phyloP scores from a whole-genome alignment of 2,113 vertebrate genomes.

The Trichechus manatus region DNA sequence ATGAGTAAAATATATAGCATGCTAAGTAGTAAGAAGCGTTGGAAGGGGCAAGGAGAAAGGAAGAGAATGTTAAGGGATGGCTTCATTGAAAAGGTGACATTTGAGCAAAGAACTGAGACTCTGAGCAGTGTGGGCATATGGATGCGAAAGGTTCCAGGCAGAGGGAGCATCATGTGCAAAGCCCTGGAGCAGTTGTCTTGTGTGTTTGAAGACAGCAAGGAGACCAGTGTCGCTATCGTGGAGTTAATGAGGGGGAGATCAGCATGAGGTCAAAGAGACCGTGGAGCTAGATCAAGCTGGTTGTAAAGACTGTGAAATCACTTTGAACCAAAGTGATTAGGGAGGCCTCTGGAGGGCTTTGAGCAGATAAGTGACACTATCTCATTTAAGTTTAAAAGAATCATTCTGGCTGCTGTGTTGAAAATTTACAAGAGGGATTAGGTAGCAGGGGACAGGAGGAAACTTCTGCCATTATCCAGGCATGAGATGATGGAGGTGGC shows the following conservation, averaged over 20 bases:
- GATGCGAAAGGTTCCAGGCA: too few species aligned
- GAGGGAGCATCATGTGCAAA: too few species aligned
- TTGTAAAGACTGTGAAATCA: too few species aligned
- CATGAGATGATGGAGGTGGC: not conserved
- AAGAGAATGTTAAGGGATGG: not conserved
- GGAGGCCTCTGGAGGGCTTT: not conserved
- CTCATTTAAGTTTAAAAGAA: not conserved
- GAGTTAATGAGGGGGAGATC: rapidly evolving
- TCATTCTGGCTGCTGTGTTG: not conserved
- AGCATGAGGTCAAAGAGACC: not conserved
- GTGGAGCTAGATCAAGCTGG: not conserved
- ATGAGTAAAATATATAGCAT: not conserved
- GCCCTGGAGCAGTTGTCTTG: too few species aligned
- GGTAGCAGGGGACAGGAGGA: too few species aligned
- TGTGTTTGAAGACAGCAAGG: too few species aligned
- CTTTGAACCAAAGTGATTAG: not conserved
- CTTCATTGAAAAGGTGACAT: not conserved
- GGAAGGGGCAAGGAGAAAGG: not conserved
- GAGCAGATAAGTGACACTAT: not conserved
- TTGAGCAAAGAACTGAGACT: too few species aligned
- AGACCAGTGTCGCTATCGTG: too few species aligned
- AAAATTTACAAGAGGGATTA: not conserved
- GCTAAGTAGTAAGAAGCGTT: too few species aligned
- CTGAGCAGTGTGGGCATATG: too few species aligned
- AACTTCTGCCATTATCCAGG: not conserved